Evolutionary conservation across 2,888 invertebrate species (phyloP).

Genomic region (Campaea margaritaria): DNA sequence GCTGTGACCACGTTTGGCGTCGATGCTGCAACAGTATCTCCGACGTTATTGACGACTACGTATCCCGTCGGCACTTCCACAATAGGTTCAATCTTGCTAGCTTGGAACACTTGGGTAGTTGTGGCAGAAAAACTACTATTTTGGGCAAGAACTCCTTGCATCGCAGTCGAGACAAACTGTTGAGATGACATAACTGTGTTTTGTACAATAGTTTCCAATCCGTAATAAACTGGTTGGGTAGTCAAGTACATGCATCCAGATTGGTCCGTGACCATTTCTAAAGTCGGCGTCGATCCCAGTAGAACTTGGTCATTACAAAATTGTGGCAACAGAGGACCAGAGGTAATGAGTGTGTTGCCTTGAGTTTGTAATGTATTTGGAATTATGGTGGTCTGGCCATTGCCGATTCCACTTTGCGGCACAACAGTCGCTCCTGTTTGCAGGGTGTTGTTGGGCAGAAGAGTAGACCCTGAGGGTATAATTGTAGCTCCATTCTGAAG

Average conservation of each 20-base stretch:
- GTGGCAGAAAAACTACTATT: conserved; percentile 94
- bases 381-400: conserved; percentile 80
- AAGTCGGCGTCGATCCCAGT: conserved; percentile 86
- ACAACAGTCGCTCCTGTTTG: conserved; percentile 77
- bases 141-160: conserved; percentile 92
- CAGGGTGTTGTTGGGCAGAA: conserved; percentile 71
- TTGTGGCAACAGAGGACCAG: conserved; percentile 77
- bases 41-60: conserved; percentile 88
- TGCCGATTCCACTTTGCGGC: conserved; percentile 79
- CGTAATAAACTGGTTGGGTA: conserved; percentile 92
- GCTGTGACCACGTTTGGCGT: conserved; percentile 76
- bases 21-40: conserved; percentile 76
- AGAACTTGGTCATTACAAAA: conserved; percentile 87
- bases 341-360: conserved; percentile 81
- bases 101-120: conserved; percentile 93
- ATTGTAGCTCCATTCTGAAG: conserved; percentile 87
- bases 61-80: conserved; percentile 90
- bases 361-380: conserved; percentile 81
- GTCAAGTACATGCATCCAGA: conserved; percentile 85
- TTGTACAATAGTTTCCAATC: conserved; percentile 93
- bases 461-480: conserved; percentile 84
- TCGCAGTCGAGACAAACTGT: conserved; percentile 92
- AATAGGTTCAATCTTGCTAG: conserved; percentile 93
- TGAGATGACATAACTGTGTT: conserved; percentile 96
- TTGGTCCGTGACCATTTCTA: conserved; percentile 87